A percentile compares a stretch with the other conserved stretches of the same genome.
Conservation (phyloP, 1,140 invertebrate species). For the Bombus fervidus region DNA sequence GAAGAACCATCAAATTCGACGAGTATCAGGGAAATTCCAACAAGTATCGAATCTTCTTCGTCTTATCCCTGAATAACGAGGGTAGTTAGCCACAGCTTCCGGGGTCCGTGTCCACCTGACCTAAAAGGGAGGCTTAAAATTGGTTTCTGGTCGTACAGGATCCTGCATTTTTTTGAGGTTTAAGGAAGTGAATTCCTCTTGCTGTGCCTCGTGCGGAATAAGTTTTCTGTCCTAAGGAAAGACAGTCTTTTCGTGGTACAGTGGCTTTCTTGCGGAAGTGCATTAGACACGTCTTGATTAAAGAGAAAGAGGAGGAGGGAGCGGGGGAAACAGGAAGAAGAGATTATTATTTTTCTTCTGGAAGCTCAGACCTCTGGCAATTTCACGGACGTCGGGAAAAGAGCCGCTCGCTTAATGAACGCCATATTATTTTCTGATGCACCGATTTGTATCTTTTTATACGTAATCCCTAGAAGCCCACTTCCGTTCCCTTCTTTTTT, state of each 20-base stretch:
- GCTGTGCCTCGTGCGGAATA: neutral
- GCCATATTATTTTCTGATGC: neutral
- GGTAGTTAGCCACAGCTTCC: constrained; percentile 1
- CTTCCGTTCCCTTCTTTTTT: too few species aligned
- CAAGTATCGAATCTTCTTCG: constrained; percentile 3
- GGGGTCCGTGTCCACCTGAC: constrained; percentile 14
- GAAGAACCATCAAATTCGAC: neutral
- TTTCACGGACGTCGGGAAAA: neutral
- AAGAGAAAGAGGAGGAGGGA: constrained; percentile 4
- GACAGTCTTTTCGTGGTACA: neutral
- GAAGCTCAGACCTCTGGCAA: neutral
- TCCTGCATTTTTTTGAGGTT: neutral
- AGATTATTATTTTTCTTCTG: constrained; percentile 39
- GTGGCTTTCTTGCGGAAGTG: constrained; percentile 20
- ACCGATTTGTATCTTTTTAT: neutral
- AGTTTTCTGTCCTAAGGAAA: neutral
- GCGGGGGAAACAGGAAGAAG: neutral
- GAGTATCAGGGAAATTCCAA: neutral
- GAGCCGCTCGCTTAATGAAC: neutral
- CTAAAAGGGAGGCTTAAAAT: constrained; percentile 4
- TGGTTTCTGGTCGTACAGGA: constrained; percentile 31
- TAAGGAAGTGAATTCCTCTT: neutral
- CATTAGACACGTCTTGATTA: constrained; percentile 41
- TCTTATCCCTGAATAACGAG: constrained; percentile 20
- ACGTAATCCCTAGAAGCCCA: neutral